A percentile compares a stretch with the other conserved stretches of the same genome.
Conservation (phyloP, 2,797 vertebrate species). For the Anas capensis region DNA sequence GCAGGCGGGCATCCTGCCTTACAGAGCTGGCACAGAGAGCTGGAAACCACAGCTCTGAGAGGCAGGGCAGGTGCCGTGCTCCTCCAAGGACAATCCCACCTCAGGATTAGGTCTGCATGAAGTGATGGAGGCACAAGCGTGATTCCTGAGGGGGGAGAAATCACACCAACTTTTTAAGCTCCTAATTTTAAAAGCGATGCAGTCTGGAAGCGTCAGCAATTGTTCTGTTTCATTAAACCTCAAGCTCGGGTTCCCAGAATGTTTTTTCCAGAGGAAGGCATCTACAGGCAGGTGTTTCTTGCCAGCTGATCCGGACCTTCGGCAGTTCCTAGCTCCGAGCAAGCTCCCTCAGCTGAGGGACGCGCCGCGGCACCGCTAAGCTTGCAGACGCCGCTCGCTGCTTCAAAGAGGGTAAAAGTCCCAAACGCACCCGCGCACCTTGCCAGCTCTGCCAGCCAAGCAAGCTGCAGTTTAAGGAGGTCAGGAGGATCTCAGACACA, state of each 20-base stretch:
- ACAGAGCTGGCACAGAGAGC: accelerated
- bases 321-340: neutral
- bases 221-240: neutral
- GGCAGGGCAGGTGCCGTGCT: neutral
- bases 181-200: neutral
- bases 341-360: accelerated
- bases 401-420: conserved; percentile 23
- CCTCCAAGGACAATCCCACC: neutral
- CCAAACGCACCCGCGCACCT: neutral
- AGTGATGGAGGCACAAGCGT: neutral
- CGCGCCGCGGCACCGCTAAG: neutral
- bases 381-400: neutral
- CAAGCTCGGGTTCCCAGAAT: neutral
- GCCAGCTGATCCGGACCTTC: neutral
- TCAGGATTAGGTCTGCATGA: neutral
- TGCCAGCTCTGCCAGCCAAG: neutral
- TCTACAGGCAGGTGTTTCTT: conserved; percentile 1
- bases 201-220: neutral
- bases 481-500: conserved; percentile 27
- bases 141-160: neutral
- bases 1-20: neutral
- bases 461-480: neutral
- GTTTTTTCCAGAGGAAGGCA: neutral
- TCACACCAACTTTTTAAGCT: neutral
- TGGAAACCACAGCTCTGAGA: accelerated